phyloP scores from a whole-genome alignment of 2,113 vertebrate genomes.

The Panthera uncia region DNA sequence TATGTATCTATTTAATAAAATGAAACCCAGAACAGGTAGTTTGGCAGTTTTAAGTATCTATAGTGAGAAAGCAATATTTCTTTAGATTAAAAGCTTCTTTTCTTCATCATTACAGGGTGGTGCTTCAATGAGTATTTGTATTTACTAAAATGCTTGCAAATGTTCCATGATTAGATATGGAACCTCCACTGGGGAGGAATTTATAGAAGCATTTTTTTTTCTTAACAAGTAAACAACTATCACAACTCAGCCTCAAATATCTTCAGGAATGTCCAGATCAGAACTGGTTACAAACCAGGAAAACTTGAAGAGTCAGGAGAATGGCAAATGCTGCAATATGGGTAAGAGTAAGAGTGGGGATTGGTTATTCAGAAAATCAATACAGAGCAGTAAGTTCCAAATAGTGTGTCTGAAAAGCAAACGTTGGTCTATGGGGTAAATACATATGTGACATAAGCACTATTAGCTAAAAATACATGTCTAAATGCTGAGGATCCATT shows the following conservation, averaged over 20 bases:
- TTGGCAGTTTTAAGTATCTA: not conserved
- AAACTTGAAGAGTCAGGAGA: not conserved
- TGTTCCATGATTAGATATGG: not conserved
- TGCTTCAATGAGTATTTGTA: not conserved
- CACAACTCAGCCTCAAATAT: not conserved
- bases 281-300: not conserved
- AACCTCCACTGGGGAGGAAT: not conserved
- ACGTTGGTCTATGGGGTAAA: not conserved
- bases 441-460: not conserved
- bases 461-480: not conserved
- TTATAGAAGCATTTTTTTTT: not conserved
- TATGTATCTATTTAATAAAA: not conserved
- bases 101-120: not conserved
- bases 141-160: conserved; percentile 4
- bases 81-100: not conserved
- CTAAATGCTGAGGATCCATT: not conserved
- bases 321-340: not conserved
- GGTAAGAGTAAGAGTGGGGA: not conserved
- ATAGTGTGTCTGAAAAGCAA: not conserved
- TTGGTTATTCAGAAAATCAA: not conserved
- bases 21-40: not conserved
- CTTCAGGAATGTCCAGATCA: not conserved
- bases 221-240: not conserved
- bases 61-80: not conserved
- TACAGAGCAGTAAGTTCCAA: not conserved